Evolutionary conservation across 2,113 vertebrate species (phyloP).

Genomic region (Strigops habroptila): DNA sequence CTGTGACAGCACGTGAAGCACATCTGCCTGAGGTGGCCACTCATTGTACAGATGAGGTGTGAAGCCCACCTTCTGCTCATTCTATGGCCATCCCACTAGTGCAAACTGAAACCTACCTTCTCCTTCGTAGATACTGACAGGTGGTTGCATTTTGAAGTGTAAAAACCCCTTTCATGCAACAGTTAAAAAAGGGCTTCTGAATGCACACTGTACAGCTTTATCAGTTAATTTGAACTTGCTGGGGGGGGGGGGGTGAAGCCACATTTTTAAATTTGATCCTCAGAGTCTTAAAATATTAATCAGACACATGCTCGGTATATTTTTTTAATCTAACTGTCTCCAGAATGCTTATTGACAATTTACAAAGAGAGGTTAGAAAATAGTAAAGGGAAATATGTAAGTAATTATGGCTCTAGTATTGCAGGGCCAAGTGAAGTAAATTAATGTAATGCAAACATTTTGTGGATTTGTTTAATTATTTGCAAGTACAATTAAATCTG

Average conservation of each 20-base stretch:
- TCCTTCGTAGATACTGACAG: not conserved
- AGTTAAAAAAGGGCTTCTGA: not conserved
- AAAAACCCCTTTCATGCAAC: not conserved
- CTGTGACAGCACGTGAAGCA: conserved; percentile 68
- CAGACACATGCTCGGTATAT: conserved; percentile 65
- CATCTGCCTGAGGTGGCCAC: conserved; percentile 75
- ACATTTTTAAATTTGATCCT: conserved; percentile 67
- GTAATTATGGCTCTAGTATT: conserved; percentile 67
- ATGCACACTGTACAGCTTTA: not conserved
- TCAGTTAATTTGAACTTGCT: conserved; percentile 34
- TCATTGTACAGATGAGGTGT: conserved; percentile 69
- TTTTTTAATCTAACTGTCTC: conserved; percentile 70
- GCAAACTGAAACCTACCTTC: not conserved
- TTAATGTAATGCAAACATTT: conserved; percentile 66
- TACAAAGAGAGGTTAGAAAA: conserved; percentile 74
- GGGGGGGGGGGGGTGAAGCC: not conserved
- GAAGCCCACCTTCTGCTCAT: not conserved
- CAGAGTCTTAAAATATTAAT: conserved; percentile 79
- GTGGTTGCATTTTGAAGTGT: not conserved
- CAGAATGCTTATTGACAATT: conserved; percentile 74
- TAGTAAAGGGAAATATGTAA: conserved; percentile 74
- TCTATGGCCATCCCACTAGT: not conserved
- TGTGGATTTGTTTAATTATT: conserved; percentile 73
- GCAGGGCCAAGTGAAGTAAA: conserved; percentile 68
- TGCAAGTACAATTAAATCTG: conserved; percentile 66